These are phyloP conservation scores for Epinotia ramella DNA, from an alignment of 2,888 invertebrate genomes.

Conservation along the genomic window DNA sequence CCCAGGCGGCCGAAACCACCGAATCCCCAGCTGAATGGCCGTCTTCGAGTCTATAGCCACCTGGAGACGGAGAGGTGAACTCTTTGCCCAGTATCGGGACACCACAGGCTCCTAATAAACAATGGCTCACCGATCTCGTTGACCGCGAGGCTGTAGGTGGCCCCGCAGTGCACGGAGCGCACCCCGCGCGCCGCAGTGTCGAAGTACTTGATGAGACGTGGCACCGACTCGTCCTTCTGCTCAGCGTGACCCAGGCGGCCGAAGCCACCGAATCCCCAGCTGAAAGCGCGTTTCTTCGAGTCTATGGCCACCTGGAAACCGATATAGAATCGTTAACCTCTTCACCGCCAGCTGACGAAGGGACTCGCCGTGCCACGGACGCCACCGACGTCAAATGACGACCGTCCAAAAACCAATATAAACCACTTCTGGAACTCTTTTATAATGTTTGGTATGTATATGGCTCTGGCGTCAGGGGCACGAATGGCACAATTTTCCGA, in stretches of 20 bases:
- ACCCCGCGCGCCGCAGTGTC: conserved; percentile 94
- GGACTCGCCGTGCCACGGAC: too few species aligned
- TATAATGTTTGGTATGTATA: too few species aligned
- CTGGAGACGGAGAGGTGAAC: conserved; percentile 75
- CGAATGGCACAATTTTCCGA: too few species aligned
- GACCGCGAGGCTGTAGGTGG: conserved; percentile 93
- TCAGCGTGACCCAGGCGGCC: conserved; percentile 97
- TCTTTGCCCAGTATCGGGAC: too few species aligned
- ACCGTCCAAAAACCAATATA: too few species aligned
- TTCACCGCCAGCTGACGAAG: too few species aligned
- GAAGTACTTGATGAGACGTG: conserved; percentile 94
- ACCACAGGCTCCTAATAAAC: too few species aligned
- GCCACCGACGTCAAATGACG: too few species aligned
- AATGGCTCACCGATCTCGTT: conserved; percentile 91
- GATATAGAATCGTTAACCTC: too few species aligned
- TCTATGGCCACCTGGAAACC: conserved; percentile 90
- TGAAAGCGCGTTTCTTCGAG: conserved; percentile 94
- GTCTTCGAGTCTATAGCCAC: conserved; percentile 94
- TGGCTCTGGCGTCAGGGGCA: too few species aligned
- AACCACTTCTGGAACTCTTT: too few species aligned
- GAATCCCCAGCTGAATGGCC: conserved; percentile 98
- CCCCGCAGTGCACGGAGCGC: conserved; percentile 92
- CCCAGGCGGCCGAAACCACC: conserved; percentile 97
- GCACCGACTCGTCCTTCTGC: conserved; percentile 95
- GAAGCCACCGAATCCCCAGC: conserved; percentile 98